A percentile compares a stretch with the other conserved stretches of the same genome.
phyloP scores from a whole-genome alignment of 2,113 vertebrate genomes.

The Tetrax tetrax region DNA sequence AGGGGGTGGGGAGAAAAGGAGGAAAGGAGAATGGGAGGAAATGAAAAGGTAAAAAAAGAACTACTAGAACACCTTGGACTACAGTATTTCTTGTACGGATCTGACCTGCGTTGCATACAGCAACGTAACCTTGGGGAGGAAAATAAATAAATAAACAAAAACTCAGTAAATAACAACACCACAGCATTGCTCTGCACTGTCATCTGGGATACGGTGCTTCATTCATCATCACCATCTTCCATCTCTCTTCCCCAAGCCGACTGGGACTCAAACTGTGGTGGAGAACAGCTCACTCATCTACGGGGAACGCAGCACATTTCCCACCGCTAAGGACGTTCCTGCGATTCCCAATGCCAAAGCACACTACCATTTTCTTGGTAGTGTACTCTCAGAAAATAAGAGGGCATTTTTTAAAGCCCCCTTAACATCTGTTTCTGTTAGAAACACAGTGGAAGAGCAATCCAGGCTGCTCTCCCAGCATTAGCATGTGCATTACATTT shows the following conservation, averaged over 20 bases:
- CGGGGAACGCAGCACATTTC: background rate
- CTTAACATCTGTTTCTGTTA: background rate
- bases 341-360: background rate
- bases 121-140: background rate
- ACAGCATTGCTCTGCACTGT: background rate
- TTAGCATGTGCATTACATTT: background rate
- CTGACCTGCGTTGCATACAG: background rate
- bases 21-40: background rate
- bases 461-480: background rate
- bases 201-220: slow-evolving; percentile 1
- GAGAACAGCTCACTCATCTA: slow-evolving; percentile 56
- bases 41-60: background rate
- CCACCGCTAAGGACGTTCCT: background rate
- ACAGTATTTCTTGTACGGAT: slow-evolving; percentile 4
- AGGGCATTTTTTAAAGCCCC: background rate
- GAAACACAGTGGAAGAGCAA: background rate
- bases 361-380: background rate
- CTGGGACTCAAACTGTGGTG: background rate
- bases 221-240: slow-evolving; percentile 50
- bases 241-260: background rate
- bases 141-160: background rate
- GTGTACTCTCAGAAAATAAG: background rate
- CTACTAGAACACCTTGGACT: background rate
- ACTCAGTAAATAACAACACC: slow-evolving; percentile 42
- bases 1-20: background rate